These are phyloP conservation scores for Shargacucullia verbasci DNA, from an alignment of 2,888 invertebrate species.

Conservation along the genomic window DNA sequence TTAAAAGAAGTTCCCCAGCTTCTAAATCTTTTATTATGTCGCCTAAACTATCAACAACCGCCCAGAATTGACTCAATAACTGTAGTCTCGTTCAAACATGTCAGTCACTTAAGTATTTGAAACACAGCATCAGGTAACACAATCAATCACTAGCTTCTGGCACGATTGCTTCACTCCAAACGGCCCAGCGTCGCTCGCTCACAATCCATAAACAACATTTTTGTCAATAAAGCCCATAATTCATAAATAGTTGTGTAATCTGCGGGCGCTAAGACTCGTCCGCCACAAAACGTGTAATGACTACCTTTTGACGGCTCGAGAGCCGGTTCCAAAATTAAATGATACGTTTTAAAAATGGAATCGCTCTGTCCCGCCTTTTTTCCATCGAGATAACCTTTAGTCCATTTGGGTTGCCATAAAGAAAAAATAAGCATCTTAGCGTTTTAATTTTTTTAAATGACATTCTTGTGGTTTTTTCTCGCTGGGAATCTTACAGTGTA, in stretches of 20 bases:
- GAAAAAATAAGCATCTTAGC: slow-evolving; percentile 84
- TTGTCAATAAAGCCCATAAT: slow-evolving; percentile 66
- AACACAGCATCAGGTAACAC: slow-evolving; percentile 22
- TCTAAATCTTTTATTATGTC: slow-evolving; percentile 19
- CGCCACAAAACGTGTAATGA: slow-evolving; percentile 87
- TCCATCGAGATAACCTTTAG: slow-evolving; percentile 87
- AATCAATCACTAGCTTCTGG: slow-evolving; percentile 49
- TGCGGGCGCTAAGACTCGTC: slow-evolving; percentile 82
- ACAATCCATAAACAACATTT: slow-evolving; percentile 48
- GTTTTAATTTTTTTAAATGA: slow-evolving; percentile 89
- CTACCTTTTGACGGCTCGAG: slow-evolving; percentile 88
- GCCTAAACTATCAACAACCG: slow-evolving; percentile 19
- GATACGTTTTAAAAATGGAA: slow-evolving; percentile 89
- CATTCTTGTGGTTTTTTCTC: slow-evolving; percentile 88
- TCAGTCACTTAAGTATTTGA: slow-evolving; percentile 30
- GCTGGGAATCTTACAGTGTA: slow-evolving; percentile 82
- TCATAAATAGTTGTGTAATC: slow-evolving; percentile 75
- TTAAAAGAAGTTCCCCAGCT: slow-evolving; percentile 7
- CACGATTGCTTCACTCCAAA: slow-evolving; percentile 27
- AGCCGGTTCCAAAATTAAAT: slow-evolving; percentile 89
- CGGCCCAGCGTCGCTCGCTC: slow-evolving; percentile 19
- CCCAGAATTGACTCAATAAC: slow-evolving; percentile 23
- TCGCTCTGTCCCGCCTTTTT: slow-evolving; percentile 88
- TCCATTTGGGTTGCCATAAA: slow-evolving; percentile 85
- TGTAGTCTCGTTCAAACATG: slow-evolving; percentile 13